Conservation (phyloP, 1,140 invertebrate genomes). For the Apolygus lucorum region DNA sequence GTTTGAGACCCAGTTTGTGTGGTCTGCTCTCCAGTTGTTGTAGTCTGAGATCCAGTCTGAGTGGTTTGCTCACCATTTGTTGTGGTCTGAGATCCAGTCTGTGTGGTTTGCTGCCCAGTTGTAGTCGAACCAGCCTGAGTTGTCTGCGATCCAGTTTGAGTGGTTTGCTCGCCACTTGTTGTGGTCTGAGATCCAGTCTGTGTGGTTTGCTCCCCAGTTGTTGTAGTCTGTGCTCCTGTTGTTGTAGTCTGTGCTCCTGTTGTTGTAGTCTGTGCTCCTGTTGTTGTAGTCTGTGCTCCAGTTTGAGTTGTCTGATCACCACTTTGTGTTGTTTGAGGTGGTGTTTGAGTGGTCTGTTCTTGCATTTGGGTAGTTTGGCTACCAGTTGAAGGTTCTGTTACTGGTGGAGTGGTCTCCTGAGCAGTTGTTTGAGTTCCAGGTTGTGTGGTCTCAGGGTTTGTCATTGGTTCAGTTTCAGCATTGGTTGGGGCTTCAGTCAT, state of each 20-base stretch:
- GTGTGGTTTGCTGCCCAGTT: not conserved
- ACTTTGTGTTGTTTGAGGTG: conserved; percentile 10
- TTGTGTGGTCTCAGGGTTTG: conserved; percentile 18
- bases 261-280: conserved; percentile 19
- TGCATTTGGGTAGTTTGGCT: conserved; percentile 3
- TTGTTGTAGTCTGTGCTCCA: conserved; percentile 16
- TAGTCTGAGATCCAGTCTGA: conserved; percentile 16
- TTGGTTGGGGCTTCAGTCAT: not conserved
- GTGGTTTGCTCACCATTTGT: conserved; percentile 14
- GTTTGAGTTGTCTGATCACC: conserved; percentile 16
- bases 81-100: conserved; percentile 16
- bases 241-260: conserved; percentile 16
- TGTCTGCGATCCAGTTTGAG: not conserved
- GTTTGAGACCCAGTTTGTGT: conserved; percentile 14
- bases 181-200: conserved; percentile 21
- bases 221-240: conserved; percentile 18
- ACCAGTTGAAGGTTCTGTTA: conserved; percentile 12
- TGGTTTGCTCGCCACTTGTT: not conserved
- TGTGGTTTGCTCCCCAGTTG: conserved; percentile 19
- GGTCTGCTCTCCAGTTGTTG: conserved; percentile 1
- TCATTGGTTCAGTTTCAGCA: not conserved
- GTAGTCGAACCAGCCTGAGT: conserved; percentile 1
- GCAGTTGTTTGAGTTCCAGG: not conserved
- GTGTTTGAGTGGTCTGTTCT: not conserved
- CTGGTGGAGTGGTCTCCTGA: conserved; percentile 4